Base-by-base conservation (phyloP, 2,797 vertebrate genomes). In the Pelodytes ibericus region DNA sequence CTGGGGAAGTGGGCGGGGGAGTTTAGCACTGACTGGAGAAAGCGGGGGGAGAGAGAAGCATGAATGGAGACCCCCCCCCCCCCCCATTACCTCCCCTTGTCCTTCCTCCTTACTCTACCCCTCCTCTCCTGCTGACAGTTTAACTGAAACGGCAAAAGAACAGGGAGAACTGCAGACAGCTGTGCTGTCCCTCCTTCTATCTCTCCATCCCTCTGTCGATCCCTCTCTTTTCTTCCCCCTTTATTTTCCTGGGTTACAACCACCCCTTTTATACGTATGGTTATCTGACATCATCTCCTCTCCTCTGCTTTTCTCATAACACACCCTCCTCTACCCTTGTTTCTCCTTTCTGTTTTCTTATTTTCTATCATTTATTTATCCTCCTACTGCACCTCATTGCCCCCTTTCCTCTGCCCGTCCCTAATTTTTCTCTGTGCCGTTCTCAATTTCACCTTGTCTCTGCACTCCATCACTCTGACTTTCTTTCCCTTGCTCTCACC, bases 101-200 rank as follows among this genome's bases (percentile, higher is more conserved):
- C 53, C 66, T 66, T 74, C 58, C 58, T 72, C 69, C 77, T 59
- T 65, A 53, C 49, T 26, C 68, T 58, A 51, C 65, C 41, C 70
- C 77, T 70, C 71, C 77, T 74, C 59, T 74, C 39, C 72, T 74
- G 64, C 72, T 74, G 72, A 69, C 66, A 71, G 71, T 80, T 73
- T 78, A 78, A 72, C 76, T 78, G 76, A 78, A 78, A 78, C 70
- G 57, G 70, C 76, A 73, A 78, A 78, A 78, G 69, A 78, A 78
- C 69, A 72, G 75, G 69, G 75, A 72, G 75, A 78, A 62, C 76
- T 67, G 76, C 70, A 78, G 70, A 72, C 66, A 74, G 58, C 69
- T 53, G 72, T 63, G 64, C 51, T 58, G 69, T 39, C 51, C 71
- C 16, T 71, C 58, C 53, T 24, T 66, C 36, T 79, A 49, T 72